phyloP scores from a whole-genome alignment of 1,140 invertebrate species.

The Listronotus oregonensis region DNA sequence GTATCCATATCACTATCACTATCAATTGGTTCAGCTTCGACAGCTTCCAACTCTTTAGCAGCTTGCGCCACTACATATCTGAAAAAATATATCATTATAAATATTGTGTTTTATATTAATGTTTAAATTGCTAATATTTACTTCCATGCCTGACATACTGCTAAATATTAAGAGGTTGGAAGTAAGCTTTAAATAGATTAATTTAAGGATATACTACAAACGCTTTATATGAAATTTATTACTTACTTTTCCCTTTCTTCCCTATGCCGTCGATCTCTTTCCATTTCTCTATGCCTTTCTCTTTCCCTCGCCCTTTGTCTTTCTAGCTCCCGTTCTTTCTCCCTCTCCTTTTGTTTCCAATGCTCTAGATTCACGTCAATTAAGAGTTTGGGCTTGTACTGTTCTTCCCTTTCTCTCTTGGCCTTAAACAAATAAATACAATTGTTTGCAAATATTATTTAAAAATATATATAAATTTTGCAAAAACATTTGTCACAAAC shows the following conservation, averaged over 20 bases:
- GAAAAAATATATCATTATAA: conserved; percentile 23
- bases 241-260: conserved; percentile 57
- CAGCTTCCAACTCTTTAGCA: conserved; percentile 62
- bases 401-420: conserved; percentile 77
- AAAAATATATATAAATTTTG: conserved; percentile 4
- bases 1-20: conserved; percentile 60
- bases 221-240: no score
- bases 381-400: conserved; percentile 80
- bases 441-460: no score
- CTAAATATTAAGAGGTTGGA: no score
- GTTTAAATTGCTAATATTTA: no score
- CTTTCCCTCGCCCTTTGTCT: conserved; percentile 56
- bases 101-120: neutral
- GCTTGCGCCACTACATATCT: conserved; percentile 60
- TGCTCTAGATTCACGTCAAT: conserved; percentile 69
- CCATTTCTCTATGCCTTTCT: conserved; percentile 59
- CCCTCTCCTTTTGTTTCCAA: conserved; percentile 61
- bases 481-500: conserved; percentile 8
- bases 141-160: no score
- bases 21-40: conserved; percentile 71
- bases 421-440: conserved; percentile 62
- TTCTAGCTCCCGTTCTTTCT: conserved; percentile 60
- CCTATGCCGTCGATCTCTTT: conserved; percentile 57
- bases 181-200: no score
- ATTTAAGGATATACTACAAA: no score